A percentile compares a stretch with the other conserved stretches of the same genome.
phyloP scores from a whole-genome alignment of 1,140 invertebrate genomes.

The Rhysida immarginata region DNA sequence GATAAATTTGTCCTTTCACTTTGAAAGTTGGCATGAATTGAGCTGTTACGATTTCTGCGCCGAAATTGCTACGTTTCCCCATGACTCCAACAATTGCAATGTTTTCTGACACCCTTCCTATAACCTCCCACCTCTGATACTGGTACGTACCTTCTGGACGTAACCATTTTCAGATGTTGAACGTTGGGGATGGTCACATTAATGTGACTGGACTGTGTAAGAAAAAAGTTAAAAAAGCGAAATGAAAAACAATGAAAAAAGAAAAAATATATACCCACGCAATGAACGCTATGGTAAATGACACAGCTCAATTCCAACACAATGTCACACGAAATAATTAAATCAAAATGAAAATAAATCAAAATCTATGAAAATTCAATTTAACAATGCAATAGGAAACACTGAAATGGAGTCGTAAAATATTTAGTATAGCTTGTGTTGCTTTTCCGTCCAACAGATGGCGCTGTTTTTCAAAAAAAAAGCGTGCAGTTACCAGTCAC shows the following conservation, averaged over 20 bases:
- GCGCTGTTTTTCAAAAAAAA: neutral
- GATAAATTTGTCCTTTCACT: conserved; percentile 14
- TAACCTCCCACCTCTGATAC: too few species aligned
- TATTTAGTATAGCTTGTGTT: neutral
- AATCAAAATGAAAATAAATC: neutral
- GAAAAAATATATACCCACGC: neutral
- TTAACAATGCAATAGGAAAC: neutral
- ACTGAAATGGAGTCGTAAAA: neutral
- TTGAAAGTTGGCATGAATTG: conserved; percentile 13
- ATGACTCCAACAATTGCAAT: too few species aligned
- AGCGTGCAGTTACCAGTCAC: neutral
- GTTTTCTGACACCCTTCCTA: too few species aligned
- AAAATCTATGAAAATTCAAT: neutral
- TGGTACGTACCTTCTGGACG: too few species aligned
- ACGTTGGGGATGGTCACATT: too few species aligned
- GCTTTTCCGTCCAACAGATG: neutral
- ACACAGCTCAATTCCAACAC: neutral
- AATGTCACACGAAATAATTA: neutral
- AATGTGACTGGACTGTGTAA: too few species aligned
- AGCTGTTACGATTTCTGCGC: conserved; percentile 12
- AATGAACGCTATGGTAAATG: neutral
- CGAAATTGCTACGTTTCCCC: too few species aligned
- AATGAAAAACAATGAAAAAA: too few species aligned
- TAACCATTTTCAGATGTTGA: too few species aligned
- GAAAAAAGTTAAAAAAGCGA: too few species aligned